phyloP scores from a whole-genome alignment of 2,797 vertebrate species.

The Loriculus beryllinus region DNA sequence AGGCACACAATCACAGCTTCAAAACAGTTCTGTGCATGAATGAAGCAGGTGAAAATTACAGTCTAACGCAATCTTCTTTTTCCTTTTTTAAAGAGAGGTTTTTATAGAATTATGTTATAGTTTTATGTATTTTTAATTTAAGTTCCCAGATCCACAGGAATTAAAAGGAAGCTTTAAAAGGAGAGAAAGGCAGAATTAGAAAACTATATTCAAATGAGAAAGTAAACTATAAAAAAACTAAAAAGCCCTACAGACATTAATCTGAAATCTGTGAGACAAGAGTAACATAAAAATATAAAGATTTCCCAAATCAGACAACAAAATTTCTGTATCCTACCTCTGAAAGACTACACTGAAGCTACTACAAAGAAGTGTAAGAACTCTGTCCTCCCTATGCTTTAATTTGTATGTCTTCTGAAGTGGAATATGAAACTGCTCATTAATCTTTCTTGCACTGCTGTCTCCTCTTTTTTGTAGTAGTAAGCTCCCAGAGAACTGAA shows the following conservation, averaged over 20 bases:
- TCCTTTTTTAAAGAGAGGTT: background rate
- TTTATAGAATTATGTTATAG: background rate
- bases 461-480: background rate
- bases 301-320: background rate
- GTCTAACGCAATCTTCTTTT: background rate
- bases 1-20: background rate
- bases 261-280: background rate
- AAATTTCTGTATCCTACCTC: background rate
- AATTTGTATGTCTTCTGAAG: background rate
- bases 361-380: background rate
- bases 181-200: background rate
- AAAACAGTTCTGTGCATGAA: background rate
- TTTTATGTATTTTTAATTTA: background rate
- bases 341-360: background rate
- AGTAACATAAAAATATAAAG: background rate
- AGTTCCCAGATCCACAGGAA: fast-evolving
- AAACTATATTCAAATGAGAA: background rate
- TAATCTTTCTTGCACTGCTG: background rate
- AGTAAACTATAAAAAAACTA: background rate
- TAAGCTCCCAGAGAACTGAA: background rate
- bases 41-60: background rate
- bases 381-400: background rate
- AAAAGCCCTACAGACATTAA: background rate
- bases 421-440: background rate
- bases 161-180: background rate